Conservation (phyloP, 2,888 invertebrate species). For the Colostygia pectinataria region DNA sequence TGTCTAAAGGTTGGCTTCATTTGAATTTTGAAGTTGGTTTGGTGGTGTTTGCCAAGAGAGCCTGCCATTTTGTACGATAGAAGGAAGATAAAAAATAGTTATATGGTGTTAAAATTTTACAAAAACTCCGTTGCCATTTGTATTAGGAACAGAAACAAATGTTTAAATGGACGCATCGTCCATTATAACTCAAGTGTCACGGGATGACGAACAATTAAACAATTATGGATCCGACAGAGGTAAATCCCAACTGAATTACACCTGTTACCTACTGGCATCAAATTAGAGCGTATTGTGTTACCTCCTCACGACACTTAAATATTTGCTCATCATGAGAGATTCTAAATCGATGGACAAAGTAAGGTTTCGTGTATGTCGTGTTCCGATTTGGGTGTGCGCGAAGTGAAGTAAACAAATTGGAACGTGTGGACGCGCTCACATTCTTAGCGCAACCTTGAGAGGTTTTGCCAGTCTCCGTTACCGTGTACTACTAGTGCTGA, state of each 20-base stretch:
- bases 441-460: constrained; percentile 73
- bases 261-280: constrained; percentile 80
- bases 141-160: constrained; percentile 80
- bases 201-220: constrained; percentile 98
- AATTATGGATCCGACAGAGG: constrained; percentile 96
- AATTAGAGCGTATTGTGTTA: constrained; percentile 80
- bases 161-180: constrained; percentile 97
- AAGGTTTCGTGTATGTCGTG: constrained; percentile 46
- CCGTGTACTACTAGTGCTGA: constrained; percentile 41
- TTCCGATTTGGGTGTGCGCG: constrained; percentile 44
- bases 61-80: constrained; percentile 83
- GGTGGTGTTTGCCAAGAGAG: constrained; percentile 73
- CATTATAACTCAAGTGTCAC: constrained; percentile 99
- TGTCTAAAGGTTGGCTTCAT: constrained; percentile 59
- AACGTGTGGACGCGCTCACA: constrained; percentile 73
- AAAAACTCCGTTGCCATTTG: constrained; percentile 78
- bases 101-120: constrained; percentile 81
- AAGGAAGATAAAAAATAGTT: constrained; percentile 83
- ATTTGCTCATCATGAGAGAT: constrained; percentile 61
- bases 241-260: constrained; percentile 84
- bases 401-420: constrained; percentile 73
- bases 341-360: constrained; percentile 48
- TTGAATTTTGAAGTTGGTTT: constrained; percentile 70
- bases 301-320: constrained; percentile 67
- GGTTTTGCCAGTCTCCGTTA: constrained; percentile 50